phyloP scores from a whole-genome alignment of 2,113 vertebrate species.

The Pomatostomus ruficeps region DNA sequence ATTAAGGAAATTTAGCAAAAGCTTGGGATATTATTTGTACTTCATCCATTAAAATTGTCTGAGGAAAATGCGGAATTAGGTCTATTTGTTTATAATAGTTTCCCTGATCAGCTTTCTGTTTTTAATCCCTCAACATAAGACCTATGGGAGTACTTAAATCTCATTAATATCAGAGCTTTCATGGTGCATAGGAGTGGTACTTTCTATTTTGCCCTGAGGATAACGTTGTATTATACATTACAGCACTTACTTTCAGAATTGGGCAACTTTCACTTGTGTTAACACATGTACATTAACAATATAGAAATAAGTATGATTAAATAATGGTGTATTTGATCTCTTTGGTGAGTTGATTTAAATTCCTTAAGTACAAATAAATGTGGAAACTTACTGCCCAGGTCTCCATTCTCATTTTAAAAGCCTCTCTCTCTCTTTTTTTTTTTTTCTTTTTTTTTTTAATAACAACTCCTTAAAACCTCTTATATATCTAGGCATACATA shows the following conservation, averaged over 20 bases:
- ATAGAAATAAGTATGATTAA: background rate
- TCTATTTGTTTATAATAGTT: background rate
- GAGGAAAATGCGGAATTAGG: background rate
- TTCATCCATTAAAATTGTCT: background rate
- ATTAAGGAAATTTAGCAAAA: background rate
- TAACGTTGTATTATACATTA: background rate
- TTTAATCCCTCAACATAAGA: background rate
- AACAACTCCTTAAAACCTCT: background rate
- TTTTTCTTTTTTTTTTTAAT: background rate
- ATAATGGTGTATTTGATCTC: background rate
- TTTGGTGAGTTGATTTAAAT: background rate
- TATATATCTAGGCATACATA: background rate
- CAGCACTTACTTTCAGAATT: background rate
- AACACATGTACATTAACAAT: background rate
- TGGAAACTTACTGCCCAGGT: background rate
- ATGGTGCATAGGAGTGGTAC: background rate
- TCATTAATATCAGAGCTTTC: background rate
- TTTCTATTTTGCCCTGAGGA: background rate
- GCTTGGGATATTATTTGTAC: background rate
- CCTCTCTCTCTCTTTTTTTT: fast-evolving
- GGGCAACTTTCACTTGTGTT: background rate
- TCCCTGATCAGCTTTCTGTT: background rate
- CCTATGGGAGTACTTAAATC: background rate
- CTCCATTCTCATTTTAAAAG: background rate
- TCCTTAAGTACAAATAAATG: background rate